Evolutionary conservation across 2,113 vertebrate species (phyloP), one percentile per base, ranked within the genome.

Genomic region (Tautogolabrus adspersus): DNA sequence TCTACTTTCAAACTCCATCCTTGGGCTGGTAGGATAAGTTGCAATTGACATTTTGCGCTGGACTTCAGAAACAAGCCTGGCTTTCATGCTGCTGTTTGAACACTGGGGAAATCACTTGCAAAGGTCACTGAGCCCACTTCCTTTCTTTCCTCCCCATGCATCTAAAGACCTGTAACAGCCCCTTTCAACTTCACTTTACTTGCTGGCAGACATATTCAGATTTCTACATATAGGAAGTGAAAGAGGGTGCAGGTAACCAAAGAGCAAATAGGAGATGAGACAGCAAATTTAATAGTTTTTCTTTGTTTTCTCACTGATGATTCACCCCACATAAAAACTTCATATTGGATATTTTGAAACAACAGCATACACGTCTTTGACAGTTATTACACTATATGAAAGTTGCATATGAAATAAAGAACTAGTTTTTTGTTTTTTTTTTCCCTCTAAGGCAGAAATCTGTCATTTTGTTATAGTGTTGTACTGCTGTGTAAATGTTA

Each of bases 51-150:
- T 94, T 95, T 95, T 92, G 88, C 51, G 82, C 88, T 61, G 83
- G 88, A 94, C 93, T 93, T 94, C 92, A 92, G 93, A 95, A 95
- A 95, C 94, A 95, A 94, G 86, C 93, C 87, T 74, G 87, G 93
- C 94, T 95, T 95, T 95, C 92, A 95, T 95, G 93, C 92, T 92
- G 92, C 88, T 93, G 94, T 94, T 95, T 95, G 93, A 95, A 94
- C 91, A 90, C 87, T 89, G 90, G 93, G 93, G 93, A 94, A 94
- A 94, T 93, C 93, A 92, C 91, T 90, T 56, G 74, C 89, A 95
- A 94, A 95, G 93, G 94, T 95, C 94, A 95, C 89, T 92, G 92
- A 94, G 92, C 94, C 93, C 93, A 95, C 94, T 95, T 95, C 93
- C 94, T 92, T 93, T 93, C 87, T 89, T 84, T 89, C 79, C 85